phyloP scores from a whole-genome alignment of 2,113 vertebrate genomes.

The Polypterus senegalus region DNA sequence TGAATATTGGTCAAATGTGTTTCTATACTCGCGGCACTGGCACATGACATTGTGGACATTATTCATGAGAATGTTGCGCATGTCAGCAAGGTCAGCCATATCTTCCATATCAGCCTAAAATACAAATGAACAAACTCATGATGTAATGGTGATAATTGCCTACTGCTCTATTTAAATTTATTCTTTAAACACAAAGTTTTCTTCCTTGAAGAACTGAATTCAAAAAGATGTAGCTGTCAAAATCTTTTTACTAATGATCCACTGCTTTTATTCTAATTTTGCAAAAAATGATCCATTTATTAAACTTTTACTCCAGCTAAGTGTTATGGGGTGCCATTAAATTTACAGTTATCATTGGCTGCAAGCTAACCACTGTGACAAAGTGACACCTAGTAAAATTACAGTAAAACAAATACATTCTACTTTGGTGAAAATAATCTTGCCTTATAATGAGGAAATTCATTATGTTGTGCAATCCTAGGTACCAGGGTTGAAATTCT shows the following conservation, averaged over 20 bases:
- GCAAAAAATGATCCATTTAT: no score
- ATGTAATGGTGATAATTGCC: background rate
- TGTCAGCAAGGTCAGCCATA: slow-evolving; percentile 44
- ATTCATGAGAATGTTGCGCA: slow-evolving; percentile 50
- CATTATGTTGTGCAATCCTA: slow-evolving; percentile 44
- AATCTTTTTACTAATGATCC: no score
- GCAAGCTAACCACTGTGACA: no score
- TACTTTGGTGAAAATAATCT: background rate
- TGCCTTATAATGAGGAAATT: slow-evolving; percentile 77
- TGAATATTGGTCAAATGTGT: slow-evolving; percentile 52
- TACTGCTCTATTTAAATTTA: background rate
- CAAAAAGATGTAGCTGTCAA: no score
- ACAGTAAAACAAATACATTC: no score
- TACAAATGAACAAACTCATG: background rate
- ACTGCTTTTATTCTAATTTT: no score
- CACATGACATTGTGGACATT: slow-evolving; percentile 34
- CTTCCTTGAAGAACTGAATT: no score
- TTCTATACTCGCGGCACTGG: slow-evolving; percentile 40
- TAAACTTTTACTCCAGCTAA: no score
- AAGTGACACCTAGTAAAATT: no score
- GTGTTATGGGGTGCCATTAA: background rate
- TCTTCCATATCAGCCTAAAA: slow-evolving; percentile 69
- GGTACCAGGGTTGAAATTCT: slow-evolving; percentile 63
- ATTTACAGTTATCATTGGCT: background rate
- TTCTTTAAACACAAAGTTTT: no score